Evolutionary conservation across 2,888 invertebrate genomes (phyloP), one percentile per base, ranked within the genome.

Genomic region (Dysmachus trigonus): DNA sequence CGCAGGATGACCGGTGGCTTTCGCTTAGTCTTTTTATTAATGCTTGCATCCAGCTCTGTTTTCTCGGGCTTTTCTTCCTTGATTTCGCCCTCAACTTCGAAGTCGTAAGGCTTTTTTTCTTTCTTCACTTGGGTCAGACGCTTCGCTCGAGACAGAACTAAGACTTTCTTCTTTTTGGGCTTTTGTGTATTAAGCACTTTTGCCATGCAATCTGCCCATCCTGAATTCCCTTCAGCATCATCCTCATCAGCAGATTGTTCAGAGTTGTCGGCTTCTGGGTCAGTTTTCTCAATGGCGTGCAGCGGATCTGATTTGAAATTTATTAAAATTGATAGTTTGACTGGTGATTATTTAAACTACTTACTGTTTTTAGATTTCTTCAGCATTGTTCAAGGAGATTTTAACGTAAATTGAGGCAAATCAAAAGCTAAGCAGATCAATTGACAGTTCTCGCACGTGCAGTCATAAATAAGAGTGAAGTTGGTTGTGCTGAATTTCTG

Each of bases 151-250:
- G 97, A 96, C 51, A 98, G 91, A 0, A 97, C 96, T 85, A 96
- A 92, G 0, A 95, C 94, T 90, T 95, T 96, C 89, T 96, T 96
- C 71, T 94, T 93, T 91, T 95, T 95, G 0, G 96, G 95, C 90
- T 96, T 96, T 35, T 94, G 95, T 1, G 95, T 94, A 87, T 94
- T 94, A 31, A 97, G 93, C 88, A 97, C 96, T 92, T 97, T 97
- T 7, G 95, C 93, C 90, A 97, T 94, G 0, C 96, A 96, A 92
- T 97, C 95, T 1, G 96, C 97, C 97, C 97, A 97, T 2, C 95
- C 96, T 87, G 94, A 92, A 91, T 96, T 96, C 13, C 85, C 86
- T 5, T 82, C 86, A 5, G 1, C 31, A 18, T n/a, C 8, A 27
- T 77, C 87, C 8, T 88, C 89, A 18, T 86, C 86, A 0, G 86